phyloP scores from a whole-genome alignment of 2,888 invertebrate genomes.

The Schizotus pectinicornis region DNA sequence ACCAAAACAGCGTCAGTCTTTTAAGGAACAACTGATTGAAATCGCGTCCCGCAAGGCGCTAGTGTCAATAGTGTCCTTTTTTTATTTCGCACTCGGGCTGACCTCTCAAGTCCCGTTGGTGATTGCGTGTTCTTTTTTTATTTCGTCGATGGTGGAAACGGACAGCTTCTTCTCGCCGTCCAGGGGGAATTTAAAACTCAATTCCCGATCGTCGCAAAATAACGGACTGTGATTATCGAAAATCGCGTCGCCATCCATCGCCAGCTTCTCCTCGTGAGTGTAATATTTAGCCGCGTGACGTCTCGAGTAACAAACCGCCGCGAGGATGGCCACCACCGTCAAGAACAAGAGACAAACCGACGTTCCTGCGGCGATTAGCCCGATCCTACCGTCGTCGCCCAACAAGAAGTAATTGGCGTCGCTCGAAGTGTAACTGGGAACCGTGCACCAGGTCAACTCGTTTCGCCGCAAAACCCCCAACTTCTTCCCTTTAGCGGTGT shows the following conservation, averaged over 20 bases:
- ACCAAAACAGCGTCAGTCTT: slow-evolving; percentile 26
- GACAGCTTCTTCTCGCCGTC: slow-evolving; percentile 55
- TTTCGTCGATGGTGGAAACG: slow-evolving; percentile 56
- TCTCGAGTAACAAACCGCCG: slow-evolving; percentile 69
- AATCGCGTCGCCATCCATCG: slow-evolving; percentile 57
- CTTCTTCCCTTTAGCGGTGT: slow-evolving; percentile 62
- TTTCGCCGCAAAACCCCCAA: slow-evolving; percentile 55
- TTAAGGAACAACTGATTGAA: slow-evolving; percentile 30
- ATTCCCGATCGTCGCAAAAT: slow-evolving; percentile 60
- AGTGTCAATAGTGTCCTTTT: slow-evolving; percentile 26
- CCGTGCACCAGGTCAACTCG: slow-evolving; percentile 62
- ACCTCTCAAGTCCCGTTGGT: slow-evolving; percentile 48
- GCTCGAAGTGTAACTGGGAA: slow-evolving; percentile 63
- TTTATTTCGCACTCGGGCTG: slow-evolving; percentile 11
- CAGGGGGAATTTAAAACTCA: slow-evolving; percentile 66
- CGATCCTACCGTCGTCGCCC: slow-evolving; percentile 64
- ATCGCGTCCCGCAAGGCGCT: slow-evolving; percentile 21
- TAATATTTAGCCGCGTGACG: slow-evolving; percentile 80
- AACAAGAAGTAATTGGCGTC: slow-evolving; percentile 57
- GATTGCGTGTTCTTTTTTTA: slow-evolving; percentile 55
- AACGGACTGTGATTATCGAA: slow-evolving; percentile 58
- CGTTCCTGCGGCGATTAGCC: slow-evolving; percentile 62
- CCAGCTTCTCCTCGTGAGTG: slow-evolving; percentile 75
- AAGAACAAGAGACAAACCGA: slow-evolving; percentile 64
- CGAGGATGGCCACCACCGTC: slow-evolving; percentile 57